These are phyloP conservation scores for Athene noctua DNA, from an alignment of 2,113 vertebrate species.

Conservation along the genomic window DNA sequence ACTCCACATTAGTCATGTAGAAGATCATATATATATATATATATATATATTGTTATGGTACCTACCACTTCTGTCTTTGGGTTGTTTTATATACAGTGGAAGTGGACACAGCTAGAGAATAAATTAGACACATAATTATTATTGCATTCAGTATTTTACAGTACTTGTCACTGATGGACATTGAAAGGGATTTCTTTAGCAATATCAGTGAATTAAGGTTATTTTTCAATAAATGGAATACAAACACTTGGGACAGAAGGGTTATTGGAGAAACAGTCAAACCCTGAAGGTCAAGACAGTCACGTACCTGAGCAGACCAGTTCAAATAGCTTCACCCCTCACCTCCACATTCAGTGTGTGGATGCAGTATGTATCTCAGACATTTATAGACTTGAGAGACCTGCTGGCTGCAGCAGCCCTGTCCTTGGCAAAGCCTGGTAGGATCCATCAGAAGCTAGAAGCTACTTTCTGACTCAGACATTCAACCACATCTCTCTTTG, in stretches of 20 bases:
- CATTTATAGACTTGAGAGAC: background rate
- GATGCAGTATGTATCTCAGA: background rate
- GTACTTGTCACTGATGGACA: background rate
- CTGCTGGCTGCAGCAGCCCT: background rate
- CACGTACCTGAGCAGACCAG: background rate
- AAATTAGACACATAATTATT: background rate
- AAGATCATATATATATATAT: background rate
- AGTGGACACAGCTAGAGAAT: background rate
- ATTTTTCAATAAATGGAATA: background rate
- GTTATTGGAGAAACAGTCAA: background rate
- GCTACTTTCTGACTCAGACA: background rate
- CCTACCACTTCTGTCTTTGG: background rate
- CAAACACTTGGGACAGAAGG: background rate
- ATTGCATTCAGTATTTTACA: background rate
- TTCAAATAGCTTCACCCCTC: background rate
- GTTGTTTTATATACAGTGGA: background rate
- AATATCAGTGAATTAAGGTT: background rate
- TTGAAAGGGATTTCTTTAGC: background rate
- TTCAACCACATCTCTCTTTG: background rate
- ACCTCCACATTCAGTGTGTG: background rate
- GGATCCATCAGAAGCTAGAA: background rate
- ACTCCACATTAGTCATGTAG: background rate
- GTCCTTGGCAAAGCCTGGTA: background rate
- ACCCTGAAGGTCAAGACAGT: background rate
- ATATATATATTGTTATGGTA: background rate